phyloP scores from a whole-genome alignment of 1,140 invertebrate genomes.

The Lutraria rhynchaena region DNA sequence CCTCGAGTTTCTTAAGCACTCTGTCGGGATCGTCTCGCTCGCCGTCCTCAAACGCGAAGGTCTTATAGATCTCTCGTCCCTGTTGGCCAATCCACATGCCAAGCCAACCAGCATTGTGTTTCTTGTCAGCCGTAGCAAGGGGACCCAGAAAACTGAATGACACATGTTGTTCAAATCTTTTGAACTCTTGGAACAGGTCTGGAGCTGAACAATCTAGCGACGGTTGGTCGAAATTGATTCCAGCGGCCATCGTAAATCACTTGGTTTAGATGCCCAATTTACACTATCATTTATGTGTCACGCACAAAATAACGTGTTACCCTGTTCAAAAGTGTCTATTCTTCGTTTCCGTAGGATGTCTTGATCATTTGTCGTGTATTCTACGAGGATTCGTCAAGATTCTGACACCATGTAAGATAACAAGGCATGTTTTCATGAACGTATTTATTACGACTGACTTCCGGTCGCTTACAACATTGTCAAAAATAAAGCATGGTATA shows the following conservation, averaged over 20 bases:
- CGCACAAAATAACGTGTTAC: too few species aligned
- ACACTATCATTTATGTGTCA: background rate
- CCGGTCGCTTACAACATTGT: too few species aligned
- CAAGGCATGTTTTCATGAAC: too few species aligned
- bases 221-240: constrained; percentile 37
- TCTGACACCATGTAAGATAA: constrained; percentile 31
- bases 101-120: constrained; percentile 28
- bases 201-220: constrained; percentile 5
- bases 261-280: background rate
- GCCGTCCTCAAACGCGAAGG: constrained; percentile 1
- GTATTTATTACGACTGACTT: too few species aligned
- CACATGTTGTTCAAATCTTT: constrained; percentile 30
- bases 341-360: too few species aligned
- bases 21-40: constrained; percentile 11
- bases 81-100: constrained; percentile 41
- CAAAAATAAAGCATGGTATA: too few species aligned
- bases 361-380: background rate
- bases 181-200: constrained; percentile 30
- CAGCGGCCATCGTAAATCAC: constrained; percentile 3
- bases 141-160: constrained; percentile 24
- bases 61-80: constrained; percentile 22
- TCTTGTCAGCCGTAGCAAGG: constrained; percentile 1
- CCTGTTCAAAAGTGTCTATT: too few species aligned
- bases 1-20: constrained; percentile 19
- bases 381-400: background rate